These are phyloP conservation scores for Erebia epiphron DNA, from an alignment of 2,888 invertebrate genomes.

Conservation along the genomic window DNA sequence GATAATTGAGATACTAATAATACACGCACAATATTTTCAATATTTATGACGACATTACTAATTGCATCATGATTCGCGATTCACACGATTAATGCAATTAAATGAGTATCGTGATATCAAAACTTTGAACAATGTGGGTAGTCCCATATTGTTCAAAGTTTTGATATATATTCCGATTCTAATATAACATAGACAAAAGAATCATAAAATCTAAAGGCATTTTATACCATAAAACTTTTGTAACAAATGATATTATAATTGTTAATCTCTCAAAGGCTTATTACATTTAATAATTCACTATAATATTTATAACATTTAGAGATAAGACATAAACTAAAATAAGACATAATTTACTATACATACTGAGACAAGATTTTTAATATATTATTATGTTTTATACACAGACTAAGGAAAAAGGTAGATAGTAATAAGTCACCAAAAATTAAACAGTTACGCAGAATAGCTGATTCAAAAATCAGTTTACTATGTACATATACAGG, in stretches of 20 bases:
- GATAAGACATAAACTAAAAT: not conserved
- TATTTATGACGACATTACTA: no score
- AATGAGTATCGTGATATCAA: no score
- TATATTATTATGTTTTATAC: not conserved
- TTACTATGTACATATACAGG: no score
- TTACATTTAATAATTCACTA: not conserved
- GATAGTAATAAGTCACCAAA: not conserved
- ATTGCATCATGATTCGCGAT: no score
- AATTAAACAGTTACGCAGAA: not conserved
- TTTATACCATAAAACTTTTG: not conserved
- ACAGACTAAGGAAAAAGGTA: conserved; percentile 2
- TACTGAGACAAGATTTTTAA: conserved; percentile 12
- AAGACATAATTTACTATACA: conserved; percentile 1
- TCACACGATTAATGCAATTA: no score
- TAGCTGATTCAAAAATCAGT: no score
- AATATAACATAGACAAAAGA: not conserved
- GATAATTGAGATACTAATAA: no score
- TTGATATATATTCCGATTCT: no score
- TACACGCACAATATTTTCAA: no score
- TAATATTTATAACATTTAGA: conserved; percentile 6
- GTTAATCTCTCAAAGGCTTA: not conserved
- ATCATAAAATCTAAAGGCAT: not conserved
- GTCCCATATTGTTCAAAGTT: no score
- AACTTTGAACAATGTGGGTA: no score
- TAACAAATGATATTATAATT: not conserved